Evolutionary conservation across 2,113 vertebrate species (phyloP), one percentile per base, ranked within the genome.

Genomic region (Hiodon alosoides): DNA sequence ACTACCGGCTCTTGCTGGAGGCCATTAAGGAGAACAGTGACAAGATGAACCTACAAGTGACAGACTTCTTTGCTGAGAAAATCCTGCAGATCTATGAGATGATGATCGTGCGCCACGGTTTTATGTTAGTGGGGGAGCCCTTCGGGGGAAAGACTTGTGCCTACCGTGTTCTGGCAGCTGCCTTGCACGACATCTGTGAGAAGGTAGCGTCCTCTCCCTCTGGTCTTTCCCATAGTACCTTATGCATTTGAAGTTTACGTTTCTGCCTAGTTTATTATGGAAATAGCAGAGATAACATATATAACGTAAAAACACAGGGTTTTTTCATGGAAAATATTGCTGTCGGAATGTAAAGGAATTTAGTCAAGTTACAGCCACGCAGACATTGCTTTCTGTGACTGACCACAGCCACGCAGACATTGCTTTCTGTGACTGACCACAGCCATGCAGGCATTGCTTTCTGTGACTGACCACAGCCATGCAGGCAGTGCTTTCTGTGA

Each of bases 31-130:
- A 73, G 69, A 92, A 86, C 71, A 92, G 91, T 65, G 71, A 81
- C 0, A 65, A 77, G 31, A 89, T 96, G 77, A 86, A 88, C 46
- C 92, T 98, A 78, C 95, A 95, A 3, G 85, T 90, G 73, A 94
- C 96, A 73, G 94, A 98, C 83, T 98, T 93, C 81, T 99, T 98
- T 88, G 71, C 95, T 74, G 85, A 94, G 68, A 99, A 99, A 87
- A 94, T 99, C 8, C 96, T 98, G 85, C 97, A 99, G 85, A 95
- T 95, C 0, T 99, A 98, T 85, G 97, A 99, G 90, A 99, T 98
- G 96, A 99, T 98, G 97, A 95, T 96, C 77, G 97, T 98, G 79
- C 91, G 97, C 77, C 97, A 98, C 68, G 97, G 97, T 73, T 98
- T 99, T 84, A 99, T 98, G 96, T 84, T 99, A 82, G 96, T 99